Conservation (phyloP, 1,140 invertebrate genomes). For the Solenopsis invicta region DNA sequence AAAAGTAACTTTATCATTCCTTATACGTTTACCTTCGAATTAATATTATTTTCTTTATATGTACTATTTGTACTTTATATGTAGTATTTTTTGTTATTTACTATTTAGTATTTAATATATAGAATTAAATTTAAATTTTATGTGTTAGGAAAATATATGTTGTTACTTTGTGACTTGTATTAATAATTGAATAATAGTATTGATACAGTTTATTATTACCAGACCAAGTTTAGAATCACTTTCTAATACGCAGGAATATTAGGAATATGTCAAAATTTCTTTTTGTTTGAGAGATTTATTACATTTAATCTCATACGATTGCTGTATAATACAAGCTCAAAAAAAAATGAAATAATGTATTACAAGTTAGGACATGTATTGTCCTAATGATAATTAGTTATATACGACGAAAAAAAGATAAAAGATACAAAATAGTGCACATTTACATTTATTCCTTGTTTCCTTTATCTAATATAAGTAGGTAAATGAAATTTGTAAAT, state of each 20-base stretch:
- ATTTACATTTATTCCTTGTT: constrained; percentile 48
- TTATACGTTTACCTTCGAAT: constrained; percentile 42
- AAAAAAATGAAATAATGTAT: constrained; percentile 60
- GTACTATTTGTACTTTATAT: constrained; percentile 5
- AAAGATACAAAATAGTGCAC: constrained; percentile 40
- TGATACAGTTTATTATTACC: constrained; percentile 26
- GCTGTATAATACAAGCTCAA: constrained; percentile 10
- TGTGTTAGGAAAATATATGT: constrained; percentile 41
- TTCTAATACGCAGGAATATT: background rate
- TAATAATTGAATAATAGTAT: constrained; percentile 33
- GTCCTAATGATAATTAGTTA: background rate
- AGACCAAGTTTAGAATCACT: constrained; percentile 22
- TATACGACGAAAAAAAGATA: constrained; percentile 33
- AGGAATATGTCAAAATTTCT: constrained; percentile 8
- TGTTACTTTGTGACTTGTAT: constrained; percentile 43
- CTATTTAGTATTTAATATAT: constrained; percentile 10
- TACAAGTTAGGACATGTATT: constrained; percentile 1
- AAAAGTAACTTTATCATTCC: constrained; percentile 46
- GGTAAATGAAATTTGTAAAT: constrained; percentile 39
- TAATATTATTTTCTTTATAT: constrained; percentile 15
- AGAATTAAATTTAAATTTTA: background rate
- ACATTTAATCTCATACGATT: constrained; percentile 31
- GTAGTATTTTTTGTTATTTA: constrained; percentile 34
- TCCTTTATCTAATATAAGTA: constrained; percentile 40
- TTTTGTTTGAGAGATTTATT: constrained; percentile 22